Percentiles rank a stretch among this genome's conserved stretches.
Conservation (phyloP, 2,113 vertebrate species). For the Pleuronectes platessa region DNA sequence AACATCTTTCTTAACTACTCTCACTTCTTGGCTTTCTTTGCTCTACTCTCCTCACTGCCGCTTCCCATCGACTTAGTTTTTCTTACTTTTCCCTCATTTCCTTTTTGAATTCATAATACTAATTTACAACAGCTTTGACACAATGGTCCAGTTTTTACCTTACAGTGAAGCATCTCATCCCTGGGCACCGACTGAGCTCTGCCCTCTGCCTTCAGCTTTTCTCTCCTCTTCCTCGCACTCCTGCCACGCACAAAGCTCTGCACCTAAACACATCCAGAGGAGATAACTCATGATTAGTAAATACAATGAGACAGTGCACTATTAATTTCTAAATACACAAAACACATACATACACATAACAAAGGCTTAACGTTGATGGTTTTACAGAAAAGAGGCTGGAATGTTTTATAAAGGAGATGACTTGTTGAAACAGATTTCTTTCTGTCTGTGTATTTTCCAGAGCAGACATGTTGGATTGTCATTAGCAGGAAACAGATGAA, state of each 20-base stretch:
- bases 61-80: neutral
- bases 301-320: neutral
- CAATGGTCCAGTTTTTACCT: constrained; percentile 60
- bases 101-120: neutral
- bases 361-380: neutral
- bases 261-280: constrained; percentile 74
- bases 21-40: too few relatives aligned
- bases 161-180: constrained; percentile 87
- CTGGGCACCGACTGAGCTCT: constrained; percentile 95
- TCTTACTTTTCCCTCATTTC: neutral
- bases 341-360: neutral
- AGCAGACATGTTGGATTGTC: neutral
- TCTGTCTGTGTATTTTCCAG: neutral
- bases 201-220: constrained; percentile 93
- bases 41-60: too few relatives aligned
- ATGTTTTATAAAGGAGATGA: too few relatives aligned
- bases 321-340: neutral
- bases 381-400: neutral
- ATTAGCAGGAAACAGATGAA: neutral
- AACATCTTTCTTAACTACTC: too few relatives aligned
- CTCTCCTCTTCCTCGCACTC: constrained; percentile 93
- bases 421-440: neutral
- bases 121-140: neutral
- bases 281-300: neutral
- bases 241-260: constrained; percentile 92